Evolutionary conservation across 2,888 invertebrate species (phyloP), one percentile per base, ranked within the genome.

Genomic region (Anarsia innoxiella): DNA sequence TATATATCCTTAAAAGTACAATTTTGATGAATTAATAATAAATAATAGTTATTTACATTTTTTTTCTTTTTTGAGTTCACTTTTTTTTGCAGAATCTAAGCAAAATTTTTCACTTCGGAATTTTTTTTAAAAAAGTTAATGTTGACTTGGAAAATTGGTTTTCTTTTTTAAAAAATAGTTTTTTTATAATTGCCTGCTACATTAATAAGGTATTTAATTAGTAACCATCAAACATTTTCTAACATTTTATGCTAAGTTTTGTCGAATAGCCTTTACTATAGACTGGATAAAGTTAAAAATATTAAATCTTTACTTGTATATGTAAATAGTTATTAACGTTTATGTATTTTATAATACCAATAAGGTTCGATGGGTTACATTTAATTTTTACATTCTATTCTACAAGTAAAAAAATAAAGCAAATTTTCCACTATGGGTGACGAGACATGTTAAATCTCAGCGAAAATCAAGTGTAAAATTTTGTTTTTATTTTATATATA

Each of bases 311-410:
- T 80, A 83, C 78, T 78, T 64, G 82, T 82, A 84, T 80, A 77
- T 83, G 84, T 84, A 83, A 77, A 84, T 84, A 84, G 79, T 75
- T 78, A 80, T 69, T 83, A 83, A 82, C 79, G 77, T 67, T 82
- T 42, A 83, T 84, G 83, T 84, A 83, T 83, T 83, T 82, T 83
- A 80, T 82, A 82, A 78, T 34, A 73, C 72, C 63, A 57, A 65
- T 79, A 82, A 83, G 83, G 83, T 84, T 78, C 75, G 67, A 72
- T 80, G 84, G 84, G 82, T 83, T 83, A 82, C 69, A 73, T 80
- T 78, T 80, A 82, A 78, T 84, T 83, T 35, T 77, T 78, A 77
- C 77, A 79, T 77, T 76, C 72, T 77, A 72, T 73, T 66, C 34
- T 35, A 35, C 26, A 66, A 73, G n/a, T n/a, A n/a, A 72, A 64